Base-by-base conservation (phyloP, 1,140 invertebrate species). In the Lepidostoma basale region DNA sequence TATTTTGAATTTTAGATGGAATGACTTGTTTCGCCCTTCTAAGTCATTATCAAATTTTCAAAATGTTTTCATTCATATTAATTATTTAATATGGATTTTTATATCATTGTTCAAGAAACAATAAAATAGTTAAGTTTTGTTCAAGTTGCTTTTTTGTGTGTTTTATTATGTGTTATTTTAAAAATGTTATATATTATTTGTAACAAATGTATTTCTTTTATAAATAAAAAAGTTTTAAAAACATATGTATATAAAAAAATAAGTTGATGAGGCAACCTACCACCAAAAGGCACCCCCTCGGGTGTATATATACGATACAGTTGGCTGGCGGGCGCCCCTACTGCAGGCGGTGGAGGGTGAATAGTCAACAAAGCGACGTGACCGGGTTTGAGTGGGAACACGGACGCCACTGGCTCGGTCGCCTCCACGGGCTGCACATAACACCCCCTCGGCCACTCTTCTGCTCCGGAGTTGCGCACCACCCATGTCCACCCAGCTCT, bases 401-500 rank as follows among this genome's bases (percentile, higher is more conserved):
- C 59, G 6, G 76, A 73, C 18, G 74, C 75, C 40, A 77, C 76
- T 62, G 74, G 71, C 49, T 78, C 78, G 12, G 79, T 77, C 10
- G 79, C 79, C 52, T 78, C 79, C 4, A 74, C 77, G 52, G 81
- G 77, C 63, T 79, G 73, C 65, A 83, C 56, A 68, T 76, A 77
- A 76, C 81, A 82, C 36, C 78, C 78, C 18, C 76, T 77, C 3
- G 82, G 82, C 82, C 82, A 82, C 30, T 70, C 56, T 67, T 79
- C 79, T 25, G 75, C 63, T 30, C 82, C 82, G 69, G 79, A 81
- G 66, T 83, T 83, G 40, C 78, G 77, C 74, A 82, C 78, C 67
- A 73, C 78, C 80, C 80, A 82, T 69, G 71, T 77, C 76, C 81
- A 81, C 74, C 79, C 77, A 76, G 81, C 80, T 77, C 82, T 83